Evolutionary conservation across 1,140 invertebrate genomes (phyloP).

Genomic region (Lasioglossum baleicum): DNA sequence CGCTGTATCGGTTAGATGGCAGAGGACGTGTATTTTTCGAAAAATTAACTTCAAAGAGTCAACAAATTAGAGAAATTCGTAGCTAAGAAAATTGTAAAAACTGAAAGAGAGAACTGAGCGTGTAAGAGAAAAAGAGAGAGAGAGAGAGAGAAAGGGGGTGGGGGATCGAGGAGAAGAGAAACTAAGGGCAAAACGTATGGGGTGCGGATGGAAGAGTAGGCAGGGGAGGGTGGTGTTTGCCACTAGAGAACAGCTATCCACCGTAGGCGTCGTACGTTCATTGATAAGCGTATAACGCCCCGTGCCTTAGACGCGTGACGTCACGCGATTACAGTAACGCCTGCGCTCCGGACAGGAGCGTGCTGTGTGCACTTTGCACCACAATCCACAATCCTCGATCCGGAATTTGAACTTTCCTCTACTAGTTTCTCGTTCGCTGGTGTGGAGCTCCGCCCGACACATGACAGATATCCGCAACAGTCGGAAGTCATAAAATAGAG

Average conservation of each 20-base stretch:
- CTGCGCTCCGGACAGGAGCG: slow-evolving; percentile 53
- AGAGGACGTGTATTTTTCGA: too few relatives aligned
- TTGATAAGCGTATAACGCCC: slow-evolving; percentile 75
- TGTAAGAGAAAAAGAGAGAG: neutral
- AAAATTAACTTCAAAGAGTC: too few relatives aligned
- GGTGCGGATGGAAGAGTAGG: slow-evolving; percentile 51
- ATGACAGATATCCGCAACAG: too few relatives aligned
- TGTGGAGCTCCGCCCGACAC: too few relatives aligned
- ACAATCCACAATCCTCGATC: neutral
- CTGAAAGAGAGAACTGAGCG: neutral
- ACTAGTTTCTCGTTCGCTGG: too few relatives aligned
- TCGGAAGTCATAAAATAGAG: too few relatives aligned
- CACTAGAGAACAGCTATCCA: slow-evolving; percentile 67
- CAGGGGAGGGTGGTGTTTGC: slow-evolving; percentile 63
- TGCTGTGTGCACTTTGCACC: neutral
- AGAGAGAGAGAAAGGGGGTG: neutral
- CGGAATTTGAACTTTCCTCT: neutral
- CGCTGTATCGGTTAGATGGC: too few relatives aligned
- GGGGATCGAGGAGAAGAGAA: neutral
- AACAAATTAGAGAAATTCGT: too few relatives aligned
- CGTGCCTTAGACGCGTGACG: slow-evolving; percentile 66
- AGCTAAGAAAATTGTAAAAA: too few relatives aligned
- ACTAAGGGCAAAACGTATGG: slow-evolving; percentile 37
- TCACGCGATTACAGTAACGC: slow-evolving; percentile 60
- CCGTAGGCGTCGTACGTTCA: slow-evolving; percentile 76